Evolutionary conservation across 64 coral and sea anemone species (phyloP).

Genomic region (Cladopsammia gracilis): DNA sequence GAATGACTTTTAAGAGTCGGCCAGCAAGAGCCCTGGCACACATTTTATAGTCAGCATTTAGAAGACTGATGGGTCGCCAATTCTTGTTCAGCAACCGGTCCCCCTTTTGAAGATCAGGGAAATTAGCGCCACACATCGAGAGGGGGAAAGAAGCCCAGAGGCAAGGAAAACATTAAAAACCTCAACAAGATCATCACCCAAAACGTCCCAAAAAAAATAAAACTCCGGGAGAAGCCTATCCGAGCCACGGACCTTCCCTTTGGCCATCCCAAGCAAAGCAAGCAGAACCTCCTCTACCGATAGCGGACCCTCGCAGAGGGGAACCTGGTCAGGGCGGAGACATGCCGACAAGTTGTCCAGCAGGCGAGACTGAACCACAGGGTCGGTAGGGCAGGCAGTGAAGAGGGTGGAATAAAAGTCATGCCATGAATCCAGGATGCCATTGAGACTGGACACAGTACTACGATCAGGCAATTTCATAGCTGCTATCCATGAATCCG

Average conservation of each 20-base stretch:
- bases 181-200: constrained; percentile 8
- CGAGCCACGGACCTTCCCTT: not conserved
- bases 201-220: constrained; percentile 8
- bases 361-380: not conserved
- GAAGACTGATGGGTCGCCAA: constrained; percentile 35
- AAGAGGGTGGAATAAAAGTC: constrained; percentile 43
- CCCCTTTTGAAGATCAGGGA: constrained; percentile 15
- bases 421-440: not conserved
- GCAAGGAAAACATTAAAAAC: not conserved
- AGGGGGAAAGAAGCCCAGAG: not conserved
- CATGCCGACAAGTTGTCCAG: not conserved
- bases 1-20: not conserved
- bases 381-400: not conserved
- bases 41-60: constrained; percentile 30
- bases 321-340: not conserved
- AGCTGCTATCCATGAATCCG: not conserved
- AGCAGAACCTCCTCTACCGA: not conserved
- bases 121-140: not conserved
- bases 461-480: not conserved
- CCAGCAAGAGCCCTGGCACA: constrained; percentile 3
- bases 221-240: constrained; percentile 61
- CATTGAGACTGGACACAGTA: not conserved
- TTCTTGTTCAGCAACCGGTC: not conserved
- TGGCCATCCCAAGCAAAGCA: not conserved
- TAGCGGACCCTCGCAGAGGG: not conserved